Conservation (phyloP, 2,888 invertebrate species). For the Epiblema foenella region DNA sequence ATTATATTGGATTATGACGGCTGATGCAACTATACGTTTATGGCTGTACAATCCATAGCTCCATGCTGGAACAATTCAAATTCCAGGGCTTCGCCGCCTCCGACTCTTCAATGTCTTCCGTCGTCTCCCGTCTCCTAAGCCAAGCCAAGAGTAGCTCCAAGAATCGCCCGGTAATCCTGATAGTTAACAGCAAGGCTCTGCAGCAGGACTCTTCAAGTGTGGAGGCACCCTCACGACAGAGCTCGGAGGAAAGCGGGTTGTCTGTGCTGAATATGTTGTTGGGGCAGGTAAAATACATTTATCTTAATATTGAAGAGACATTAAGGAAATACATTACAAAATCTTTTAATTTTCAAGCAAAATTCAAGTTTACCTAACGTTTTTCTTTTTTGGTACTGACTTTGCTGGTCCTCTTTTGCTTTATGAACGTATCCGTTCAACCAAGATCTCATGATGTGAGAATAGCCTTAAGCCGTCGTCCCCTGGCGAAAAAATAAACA, state of each 20-base stretch:
- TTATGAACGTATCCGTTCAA: too few relatives aligned
- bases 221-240: neutral
- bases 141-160: slow-evolving; percentile 46
- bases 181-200: slow-evolving; percentile 2
- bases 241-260: neutral
- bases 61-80: neutral
- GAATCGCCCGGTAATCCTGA: slow-evolving; percentile 53
- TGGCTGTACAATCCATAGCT: too few relatives aligned
- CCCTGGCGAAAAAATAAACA: too few relatives aligned
- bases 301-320: neutral
- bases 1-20: too few relatives aligned
- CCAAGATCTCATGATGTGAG: too few relatives aligned
- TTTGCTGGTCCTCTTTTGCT: too few relatives aligned
- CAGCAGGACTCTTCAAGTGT: neutral
- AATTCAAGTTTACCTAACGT: too few relatives aligned
- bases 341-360: too few relatives aligned
- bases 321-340: too few relatives aligned
- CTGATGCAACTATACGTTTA: too few relatives aligned
- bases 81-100: slow-evolving; percentile 31
- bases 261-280: neutral
- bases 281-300: neutral
- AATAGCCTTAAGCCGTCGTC: too few relatives aligned
- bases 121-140: slow-evolving; percentile 54
- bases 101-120: slow-evolving; percentile 31
- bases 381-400: too few relatives aligned